phyloP scores from a whole-genome alignment of 2,888 invertebrate species.

The Amblyjoppa fuscipennis region DNA sequence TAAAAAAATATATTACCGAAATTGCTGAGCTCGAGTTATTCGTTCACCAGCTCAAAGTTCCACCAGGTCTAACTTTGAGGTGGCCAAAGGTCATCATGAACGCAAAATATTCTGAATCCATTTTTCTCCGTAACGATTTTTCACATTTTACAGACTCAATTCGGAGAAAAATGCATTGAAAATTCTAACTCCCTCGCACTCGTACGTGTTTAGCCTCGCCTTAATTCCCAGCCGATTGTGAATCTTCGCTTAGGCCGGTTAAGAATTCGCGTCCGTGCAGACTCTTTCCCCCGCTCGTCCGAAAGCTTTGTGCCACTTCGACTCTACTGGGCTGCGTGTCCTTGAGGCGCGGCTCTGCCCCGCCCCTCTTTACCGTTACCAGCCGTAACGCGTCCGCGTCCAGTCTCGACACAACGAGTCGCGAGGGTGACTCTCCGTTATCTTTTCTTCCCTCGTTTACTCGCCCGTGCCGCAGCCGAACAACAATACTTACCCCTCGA shows the following conservation, averaged over 20 bases:
- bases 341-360: not conserved
- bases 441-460: slow-evolving; percentile 4
- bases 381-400: not conserved
- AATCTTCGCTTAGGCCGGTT: slow-evolving; percentile 10
- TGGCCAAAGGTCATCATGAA: too few relatives aligned
- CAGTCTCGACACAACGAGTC: not conserved
- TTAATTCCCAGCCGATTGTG: slow-evolving; percentile 25
- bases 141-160: too few relatives aligned
- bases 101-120: too few relatives aligned
- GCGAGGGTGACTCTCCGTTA: slow-evolving; percentile 7
- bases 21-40: too few relatives aligned
- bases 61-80: too few relatives aligned
- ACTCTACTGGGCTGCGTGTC: slow-evolving; percentile 4
- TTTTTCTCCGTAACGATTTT: too few relatives aligned
- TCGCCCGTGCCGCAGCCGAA: slow-evolving; percentile 34
- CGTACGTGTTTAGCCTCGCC: not conserved
- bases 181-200: too few relatives aligned
- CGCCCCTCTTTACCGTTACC: not conserved
- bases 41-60: too few relatives aligned
- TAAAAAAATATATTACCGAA: too few relatives aligned
- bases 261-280: not conserved
- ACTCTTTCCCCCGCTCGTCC: not conserved
- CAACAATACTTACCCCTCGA: slow-evolving; percentile 45
- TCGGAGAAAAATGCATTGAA: too few relatives aligned
- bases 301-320: slow-evolving; percentile 50